phyloP scores from a whole-genome alignment of 1,140 invertebrate genomes.

The Achatina immaculata region DNA sequence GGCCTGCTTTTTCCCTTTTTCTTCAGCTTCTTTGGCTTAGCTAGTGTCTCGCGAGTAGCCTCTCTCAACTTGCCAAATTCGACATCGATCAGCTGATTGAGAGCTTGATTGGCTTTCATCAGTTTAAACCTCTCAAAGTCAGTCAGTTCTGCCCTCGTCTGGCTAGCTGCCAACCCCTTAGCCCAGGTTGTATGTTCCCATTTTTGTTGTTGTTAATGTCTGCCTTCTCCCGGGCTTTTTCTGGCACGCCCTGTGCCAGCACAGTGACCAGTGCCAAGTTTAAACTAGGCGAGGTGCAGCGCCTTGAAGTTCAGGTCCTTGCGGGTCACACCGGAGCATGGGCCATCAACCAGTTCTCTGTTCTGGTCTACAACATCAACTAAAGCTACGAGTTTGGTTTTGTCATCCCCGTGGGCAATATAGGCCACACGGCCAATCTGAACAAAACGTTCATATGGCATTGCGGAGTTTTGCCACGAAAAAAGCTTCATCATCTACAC shows the following conservation, averaged over 20 bases:
- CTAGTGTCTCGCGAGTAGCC: slow-evolving; percentile 73
- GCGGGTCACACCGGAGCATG: slow-evolving; percentile 84
- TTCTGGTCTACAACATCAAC: slow-evolving; percentile 98
- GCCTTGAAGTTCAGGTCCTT: slow-evolving; percentile 90
- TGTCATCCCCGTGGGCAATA: slow-evolving; percentile 87
- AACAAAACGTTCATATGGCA: slow-evolving; percentile 94
- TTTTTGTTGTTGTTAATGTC: slow-evolving; percentile 66
- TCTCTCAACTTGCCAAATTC: slow-evolving; percentile 85
- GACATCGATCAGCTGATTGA: slow-evolving; percentile 87
- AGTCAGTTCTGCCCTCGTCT: slow-evolving; percentile 85
- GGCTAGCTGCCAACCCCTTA: slow-evolving; percentile 81
- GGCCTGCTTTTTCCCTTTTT: too few species aligned
- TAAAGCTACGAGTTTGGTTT: slow-evolving; percentile 92
- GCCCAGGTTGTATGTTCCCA: slow-evolving; percentile 73
- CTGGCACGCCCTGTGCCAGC: slow-evolving; percentile 86
- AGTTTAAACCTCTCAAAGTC: slow-evolving; percentile 98
- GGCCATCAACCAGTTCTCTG: slow-evolving; percentile 92
- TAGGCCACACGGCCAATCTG: slow-evolving; percentile 96
- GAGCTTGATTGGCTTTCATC: slow-evolving; percentile 86
- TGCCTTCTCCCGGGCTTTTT: slow-evolving; percentile 87
- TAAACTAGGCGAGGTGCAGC: slow-evolving; percentile 93
- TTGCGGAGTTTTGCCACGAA: too few species aligned
- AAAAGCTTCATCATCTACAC: too few species aligned
- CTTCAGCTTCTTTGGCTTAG: slow-evolving; percentile 52
- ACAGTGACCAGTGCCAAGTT: slow-evolving; percentile 87